These are phyloP conservation scores for Drosophila fulvimacula DNA, from an alignment of 2,888 invertebrate genomes.

Conservation along the genomic window DNA sequence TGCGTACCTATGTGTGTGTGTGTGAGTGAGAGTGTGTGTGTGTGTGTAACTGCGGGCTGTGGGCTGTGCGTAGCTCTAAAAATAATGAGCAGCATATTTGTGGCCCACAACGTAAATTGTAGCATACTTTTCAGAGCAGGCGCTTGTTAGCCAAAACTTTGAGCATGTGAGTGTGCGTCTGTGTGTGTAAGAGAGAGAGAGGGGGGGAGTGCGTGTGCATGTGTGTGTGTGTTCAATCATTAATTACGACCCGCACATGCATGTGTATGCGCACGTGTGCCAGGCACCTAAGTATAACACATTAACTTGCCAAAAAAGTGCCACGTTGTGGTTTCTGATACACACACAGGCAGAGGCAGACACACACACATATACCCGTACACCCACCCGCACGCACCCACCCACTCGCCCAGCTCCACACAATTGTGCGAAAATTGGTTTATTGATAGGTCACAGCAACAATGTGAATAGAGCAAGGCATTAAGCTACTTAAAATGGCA, in stretches of 20 bases:
- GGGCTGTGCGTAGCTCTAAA: constrained; percentile 52
- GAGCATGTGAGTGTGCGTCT: neutral
- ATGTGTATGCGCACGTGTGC: constrained; percentile 30
- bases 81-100: constrained; percentile 79
- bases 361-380: constrained; percentile 17
- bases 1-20: constrained; percentile 10
- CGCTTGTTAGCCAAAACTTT: neutral
- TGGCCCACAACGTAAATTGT: constrained; percentile 63
- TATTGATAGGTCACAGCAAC: constrained; percentile 62
- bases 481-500: constrained; percentile 10
- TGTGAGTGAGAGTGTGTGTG: neutral
- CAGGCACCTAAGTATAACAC: constrained; percentile 60
- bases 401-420: neutral
- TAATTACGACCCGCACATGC: constrained; percentile 57
- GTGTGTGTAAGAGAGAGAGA: neutral
- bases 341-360: constrained; percentile 27
- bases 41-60: constrained; percentile 25
- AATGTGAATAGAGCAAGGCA: constrained; percentile 12
- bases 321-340: constrained; percentile 69
- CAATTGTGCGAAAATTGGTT: constrained; percentile 70
- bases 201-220: neutral
- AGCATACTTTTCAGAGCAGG: constrained; percentile 62
- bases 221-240: constrained; percentile 62
- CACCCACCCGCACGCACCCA: neutral
- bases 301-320: constrained; percentile 75